These are phyloP conservation scores for Rhizomys pruinosus DNA, from an alignment of 2,113 vertebrate genomes.

Conservation along the genomic window DNA sequence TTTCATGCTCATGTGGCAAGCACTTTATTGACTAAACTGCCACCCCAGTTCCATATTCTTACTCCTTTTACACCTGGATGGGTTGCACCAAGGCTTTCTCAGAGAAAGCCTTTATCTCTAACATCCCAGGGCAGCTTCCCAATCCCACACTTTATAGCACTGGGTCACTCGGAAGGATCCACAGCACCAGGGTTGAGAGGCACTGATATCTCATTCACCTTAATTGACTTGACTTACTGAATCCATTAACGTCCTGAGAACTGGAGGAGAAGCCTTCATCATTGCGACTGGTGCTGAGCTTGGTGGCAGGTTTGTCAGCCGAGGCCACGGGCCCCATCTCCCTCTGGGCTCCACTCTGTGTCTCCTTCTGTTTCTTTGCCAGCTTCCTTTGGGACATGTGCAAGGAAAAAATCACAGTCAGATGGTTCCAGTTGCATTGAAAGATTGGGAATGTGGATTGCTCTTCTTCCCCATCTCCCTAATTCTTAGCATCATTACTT, in stretches of 20 bases:
- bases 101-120: neutral
- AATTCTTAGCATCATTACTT: conserved; percentile 62
- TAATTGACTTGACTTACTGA: conserved; percentile 91
- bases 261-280: conserved; percentile 97
- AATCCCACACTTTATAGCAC: neutral
- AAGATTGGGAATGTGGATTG: conserved; percentile 32
- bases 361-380: conserved; percentile 99
- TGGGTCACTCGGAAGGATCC: neutral
- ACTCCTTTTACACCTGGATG: neutral
- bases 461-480: neutral
- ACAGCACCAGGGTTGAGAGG: neutral
- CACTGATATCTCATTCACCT: neutral
- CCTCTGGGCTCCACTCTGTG: conserved; percentile 95
- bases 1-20: neutral
- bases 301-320: conserved; percentile 92
- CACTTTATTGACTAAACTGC: neutral
- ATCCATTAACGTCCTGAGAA: conserved; percentile 96
- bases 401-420: conserved; percentile 85
- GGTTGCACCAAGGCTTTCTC: neutral
- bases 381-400: conserved; percentile 93
- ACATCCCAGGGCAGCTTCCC: neutral
- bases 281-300: conserved; percentile 94
- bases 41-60: neutral
- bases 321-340: conserved; percentile 96
- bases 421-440: conserved; percentile 69